A percentile compares a stretch with the other conserved stretches of the same genome.
These are phyloP conservation scores for Irena cyanogastra DNA, from an alignment of 2,113 vertebrate genomes.

Conservation along the genomic window DNA sequence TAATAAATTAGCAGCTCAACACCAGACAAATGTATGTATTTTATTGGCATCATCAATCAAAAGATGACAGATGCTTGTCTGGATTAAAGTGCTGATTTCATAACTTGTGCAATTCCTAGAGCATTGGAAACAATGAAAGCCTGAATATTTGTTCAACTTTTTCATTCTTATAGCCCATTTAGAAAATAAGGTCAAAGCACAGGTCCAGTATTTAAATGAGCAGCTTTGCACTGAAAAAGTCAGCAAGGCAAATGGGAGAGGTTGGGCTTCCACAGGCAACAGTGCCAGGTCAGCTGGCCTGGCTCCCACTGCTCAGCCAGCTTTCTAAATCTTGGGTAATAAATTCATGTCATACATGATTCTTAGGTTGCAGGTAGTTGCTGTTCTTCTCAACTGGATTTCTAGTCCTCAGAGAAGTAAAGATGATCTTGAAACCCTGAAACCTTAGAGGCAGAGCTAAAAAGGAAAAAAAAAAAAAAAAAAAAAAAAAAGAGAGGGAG, in stretches of 20 bases:
- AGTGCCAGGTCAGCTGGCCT: neutral
- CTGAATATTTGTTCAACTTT: neutral
- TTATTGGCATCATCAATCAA: neutral
- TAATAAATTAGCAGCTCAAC: neutral
- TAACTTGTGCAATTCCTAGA: neutral
- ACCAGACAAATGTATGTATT: neutral
- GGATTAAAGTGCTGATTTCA: neutral
- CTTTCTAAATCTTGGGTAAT: neutral
- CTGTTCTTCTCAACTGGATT: neutral
- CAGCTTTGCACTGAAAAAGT: neutral
- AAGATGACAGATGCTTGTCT: neutral
- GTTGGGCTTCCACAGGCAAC: neutral
- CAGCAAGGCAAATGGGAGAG: neutral
- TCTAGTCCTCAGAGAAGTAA: neutral
- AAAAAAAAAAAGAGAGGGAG: rapidly evolving
- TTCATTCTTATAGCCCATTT: neutral
- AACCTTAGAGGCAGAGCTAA: neutral
- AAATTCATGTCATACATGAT: neutral
- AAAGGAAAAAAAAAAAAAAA: neutral
- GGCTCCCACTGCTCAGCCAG: neutral
- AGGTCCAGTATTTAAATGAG: neutral
- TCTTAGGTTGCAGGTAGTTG: neutral
- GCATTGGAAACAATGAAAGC: neutral
- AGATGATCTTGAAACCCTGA: neutral
- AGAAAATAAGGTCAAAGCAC: neutral